Percentiles rank a stretch among this genome's conserved stretches.
These are phyloP conservation scores for Muntiacus reevesi DNA, from an alignment of 2,113 vertebrate species.

Conservation along the genomic window DNA sequence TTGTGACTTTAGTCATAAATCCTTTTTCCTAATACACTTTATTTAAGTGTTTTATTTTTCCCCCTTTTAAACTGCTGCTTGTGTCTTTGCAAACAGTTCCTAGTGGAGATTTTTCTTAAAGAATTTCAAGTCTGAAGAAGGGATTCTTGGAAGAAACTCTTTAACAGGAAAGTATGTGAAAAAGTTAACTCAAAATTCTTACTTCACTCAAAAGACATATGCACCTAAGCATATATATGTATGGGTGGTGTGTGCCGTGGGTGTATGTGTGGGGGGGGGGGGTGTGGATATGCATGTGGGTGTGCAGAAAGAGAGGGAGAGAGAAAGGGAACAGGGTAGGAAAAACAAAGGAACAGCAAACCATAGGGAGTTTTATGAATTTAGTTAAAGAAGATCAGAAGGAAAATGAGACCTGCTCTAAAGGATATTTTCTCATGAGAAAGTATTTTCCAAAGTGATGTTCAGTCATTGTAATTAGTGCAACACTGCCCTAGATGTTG, in stretches of 20 bases:
- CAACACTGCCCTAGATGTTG: background rate
- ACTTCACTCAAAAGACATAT: background rate
- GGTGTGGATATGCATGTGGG: background rate
- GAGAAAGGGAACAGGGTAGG: background rate
- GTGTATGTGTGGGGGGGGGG: background rate
- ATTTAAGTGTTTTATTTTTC: background rate
- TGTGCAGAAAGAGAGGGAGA: background rate
- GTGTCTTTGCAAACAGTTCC: background rate
- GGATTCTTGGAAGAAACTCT: background rate
- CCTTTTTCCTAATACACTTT: background rate
- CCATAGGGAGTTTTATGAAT: background rate
- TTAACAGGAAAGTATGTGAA: background rate
- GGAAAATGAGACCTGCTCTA: background rate
- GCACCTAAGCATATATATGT: too few species aligned
- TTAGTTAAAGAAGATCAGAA: background rate
- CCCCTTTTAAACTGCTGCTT: background rate
- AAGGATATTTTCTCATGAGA: background rate
- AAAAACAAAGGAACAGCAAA: background rate
- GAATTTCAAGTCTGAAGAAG: background rate
- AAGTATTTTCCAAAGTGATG: background rate
- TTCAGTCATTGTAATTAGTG: too few species aligned
- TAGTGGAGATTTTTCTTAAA: background rate
- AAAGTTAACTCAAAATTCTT: background rate
- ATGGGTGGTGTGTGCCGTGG: background rate
- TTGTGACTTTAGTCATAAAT: background rate